These are phyloP conservation scores for Cydia pomonella DNA, from an alignment of 1,140 invertebrate species.

Conservation along the genomic window DNA sequence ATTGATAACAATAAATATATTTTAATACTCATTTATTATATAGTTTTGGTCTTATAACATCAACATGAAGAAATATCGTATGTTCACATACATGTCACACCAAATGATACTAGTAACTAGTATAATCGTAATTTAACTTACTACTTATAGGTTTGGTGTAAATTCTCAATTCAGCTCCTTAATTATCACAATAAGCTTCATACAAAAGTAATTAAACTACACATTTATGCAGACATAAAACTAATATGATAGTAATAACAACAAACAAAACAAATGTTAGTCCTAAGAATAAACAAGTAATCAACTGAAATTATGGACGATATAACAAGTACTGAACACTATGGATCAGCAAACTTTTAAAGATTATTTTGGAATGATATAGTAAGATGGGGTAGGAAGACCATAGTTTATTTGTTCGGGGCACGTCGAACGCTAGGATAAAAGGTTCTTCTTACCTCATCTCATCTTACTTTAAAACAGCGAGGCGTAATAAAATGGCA, in stretches of 20 bases:
- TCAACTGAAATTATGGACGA: not conserved
- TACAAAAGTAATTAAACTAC: not conserved
- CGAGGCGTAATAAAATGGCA: not conserved
- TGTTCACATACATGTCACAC: constrained; percentile 6
- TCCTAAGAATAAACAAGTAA: not conserved
- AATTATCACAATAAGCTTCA: not conserved
- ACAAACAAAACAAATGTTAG: not conserved
- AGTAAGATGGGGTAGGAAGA: no score
- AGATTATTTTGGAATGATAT: no score
- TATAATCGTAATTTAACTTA: not conserved
- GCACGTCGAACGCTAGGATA: no score
- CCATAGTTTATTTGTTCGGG: no score
- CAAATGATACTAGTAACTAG: not conserved
- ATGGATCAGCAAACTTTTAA: no score
- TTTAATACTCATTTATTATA: constrained; percentile 30
- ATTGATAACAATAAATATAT: constrained; percentile 1
- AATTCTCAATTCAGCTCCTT: not conserved
- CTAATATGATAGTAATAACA: not conserved
- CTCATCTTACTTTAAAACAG: no score
- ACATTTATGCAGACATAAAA: not conserved
- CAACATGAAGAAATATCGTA: not conserved
- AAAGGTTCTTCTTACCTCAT: no score
- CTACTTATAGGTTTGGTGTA: not conserved
- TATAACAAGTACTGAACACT: not conserved
- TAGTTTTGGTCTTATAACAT: constrained; percentile 5